Evolutionary conservation across 2,888 invertebrate species (phyloP), one percentile per base, ranked within the genome.

Genomic region (Zaprionus lineosus): DNA sequence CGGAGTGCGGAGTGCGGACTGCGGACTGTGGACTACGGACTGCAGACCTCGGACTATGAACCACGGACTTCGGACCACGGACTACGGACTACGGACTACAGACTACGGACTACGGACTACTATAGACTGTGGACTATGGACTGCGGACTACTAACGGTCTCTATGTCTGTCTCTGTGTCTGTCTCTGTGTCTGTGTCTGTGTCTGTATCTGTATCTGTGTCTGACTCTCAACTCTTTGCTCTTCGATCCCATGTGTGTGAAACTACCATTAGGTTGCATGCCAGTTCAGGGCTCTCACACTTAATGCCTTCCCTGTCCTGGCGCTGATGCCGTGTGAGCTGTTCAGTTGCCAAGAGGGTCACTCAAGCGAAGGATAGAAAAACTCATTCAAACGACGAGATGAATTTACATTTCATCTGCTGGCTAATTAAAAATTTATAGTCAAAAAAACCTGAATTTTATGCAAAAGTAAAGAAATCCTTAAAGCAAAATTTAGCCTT

Each of bases 191-290:
- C 3, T 31, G 12, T 11, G 12, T 3, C 19, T 19, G 19, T 19
- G 3, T 19, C 19, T 19, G 19, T 11, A 18, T 29, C 2, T 43
- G 2, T 7, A 16, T 24, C 19, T 39, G 41, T 31, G 41, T 53
- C 53, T 41, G 43, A 43, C 43, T 48, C 48, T 56, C 55, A 65
- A 55, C 64, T 82, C 71, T 52, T 59, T 78, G 79, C 83, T 65
- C 56, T 78, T 83, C 83, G 85, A 84, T 78, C 85, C 84, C 84
- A 58, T 58, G 76, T 62, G 85, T 68, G 46, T 65, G 61, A 79
- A 72, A 76, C 76, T 75, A 60, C 76, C 85, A 85, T 85, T 83
- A 84, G 73, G 69, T 72, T 57, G 62, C 41, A 68, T 79, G 58
- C 56, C 83, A 62, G 82, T 57, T 59, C 68, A 51, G 78, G 61